A percentile compares a stretch with the other conserved stretches of the same genome.
Evolutionary conservation across 2,113 vertebrate species (phyloP).

Genomic region (Anseranas semipalmata): DNA sequence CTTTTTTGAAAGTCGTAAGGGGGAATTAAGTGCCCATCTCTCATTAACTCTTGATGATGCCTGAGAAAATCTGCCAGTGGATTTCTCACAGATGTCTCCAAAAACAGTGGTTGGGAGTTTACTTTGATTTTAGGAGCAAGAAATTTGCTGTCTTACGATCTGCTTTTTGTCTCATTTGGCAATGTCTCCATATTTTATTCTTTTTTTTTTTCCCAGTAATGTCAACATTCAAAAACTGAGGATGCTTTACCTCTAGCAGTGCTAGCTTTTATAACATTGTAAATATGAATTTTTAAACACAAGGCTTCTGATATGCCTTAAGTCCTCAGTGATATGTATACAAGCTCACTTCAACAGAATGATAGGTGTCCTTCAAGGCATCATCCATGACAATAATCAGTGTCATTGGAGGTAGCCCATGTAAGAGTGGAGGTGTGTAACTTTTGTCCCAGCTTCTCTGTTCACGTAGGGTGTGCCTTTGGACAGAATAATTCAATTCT

Average conservation of each 20-base stretch:
- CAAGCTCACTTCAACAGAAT: background rate
- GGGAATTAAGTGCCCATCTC: constrained; percentile 37
- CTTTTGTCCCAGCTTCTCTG: background rate
- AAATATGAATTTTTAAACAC: background rate
- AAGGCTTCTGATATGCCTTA: background rate
- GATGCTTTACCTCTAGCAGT: background rate
- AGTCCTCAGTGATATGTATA: background rate
- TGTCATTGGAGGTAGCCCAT: background rate
- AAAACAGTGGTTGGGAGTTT: background rate
- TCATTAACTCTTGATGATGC: constrained; percentile 36
- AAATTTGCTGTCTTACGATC: background rate
- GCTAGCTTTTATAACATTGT: background rate
- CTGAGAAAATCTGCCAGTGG: background rate
- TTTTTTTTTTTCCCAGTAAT: background rate
- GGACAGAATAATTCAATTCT: background rate
- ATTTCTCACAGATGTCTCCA: background rate
- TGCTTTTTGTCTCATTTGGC: background rate
- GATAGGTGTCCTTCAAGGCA: background rate
- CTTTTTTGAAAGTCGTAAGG: constrained; percentile 35
- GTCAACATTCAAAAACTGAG: background rate
- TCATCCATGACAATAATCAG: background rate
- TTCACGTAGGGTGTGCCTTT: background rate
- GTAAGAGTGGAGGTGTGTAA: background rate
- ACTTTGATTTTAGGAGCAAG: background rate
- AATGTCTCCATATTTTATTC: background rate